phyloP scores from a whole-genome alignment of 2,888 invertebrate genomes.

The Coenonympha arcania region DNA sequence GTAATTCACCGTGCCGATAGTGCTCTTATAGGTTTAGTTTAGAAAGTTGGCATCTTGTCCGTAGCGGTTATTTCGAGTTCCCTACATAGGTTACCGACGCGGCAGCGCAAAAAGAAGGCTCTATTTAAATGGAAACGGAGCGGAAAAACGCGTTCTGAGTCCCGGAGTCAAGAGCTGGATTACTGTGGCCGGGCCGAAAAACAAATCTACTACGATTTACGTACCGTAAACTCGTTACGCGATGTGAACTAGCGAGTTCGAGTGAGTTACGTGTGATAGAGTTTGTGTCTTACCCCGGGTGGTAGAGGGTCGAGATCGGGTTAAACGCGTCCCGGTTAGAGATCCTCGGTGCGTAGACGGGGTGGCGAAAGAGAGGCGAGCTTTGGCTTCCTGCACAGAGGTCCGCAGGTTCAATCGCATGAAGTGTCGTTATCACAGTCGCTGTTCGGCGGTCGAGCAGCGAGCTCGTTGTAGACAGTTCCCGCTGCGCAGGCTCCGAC shows the following conservation, averaged over 20 bases:
- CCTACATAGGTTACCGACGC: conserved; percentile 57
- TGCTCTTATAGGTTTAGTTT: conserved; percentile 67
- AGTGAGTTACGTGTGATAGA: conserved; percentile 37
- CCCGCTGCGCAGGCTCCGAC: conserved; percentile 37
- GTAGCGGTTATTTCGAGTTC: conserved; percentile 61
- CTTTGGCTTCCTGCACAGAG: conserved; percentile 57
- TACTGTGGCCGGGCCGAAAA: conserved; percentile 60
- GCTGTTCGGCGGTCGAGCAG: conserved; percentile 67
- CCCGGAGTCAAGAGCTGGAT: conserved; percentile 60
- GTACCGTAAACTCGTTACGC: conserved; percentile 72
- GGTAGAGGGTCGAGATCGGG: conserved; percentile 45
- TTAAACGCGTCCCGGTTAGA: conserved; percentile 27
- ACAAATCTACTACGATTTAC: conserved; percentile 72
- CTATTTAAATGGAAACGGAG: conserved; percentile 59
- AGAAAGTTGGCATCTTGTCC: conserved; percentile 72
- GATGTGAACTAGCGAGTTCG: conserved; percentile 57
- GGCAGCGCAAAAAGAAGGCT: conserved; percentile 62
- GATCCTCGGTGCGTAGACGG: conserved; percentile 46
- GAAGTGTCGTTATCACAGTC: conserved; percentile 71
- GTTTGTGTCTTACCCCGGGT: conserved; percentile 46
- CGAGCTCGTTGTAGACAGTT: conserved; percentile 46
- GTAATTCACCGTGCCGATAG: conserved; percentile 59
- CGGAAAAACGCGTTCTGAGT: conserved; percentile 61
- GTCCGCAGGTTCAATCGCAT: conserved; percentile 63
- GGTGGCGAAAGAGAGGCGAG: conserved; percentile 58